phyloP scores from a whole-genome alignment of 2,113 vertebrate species.

The Callospermophilus lateralis region DNA sequence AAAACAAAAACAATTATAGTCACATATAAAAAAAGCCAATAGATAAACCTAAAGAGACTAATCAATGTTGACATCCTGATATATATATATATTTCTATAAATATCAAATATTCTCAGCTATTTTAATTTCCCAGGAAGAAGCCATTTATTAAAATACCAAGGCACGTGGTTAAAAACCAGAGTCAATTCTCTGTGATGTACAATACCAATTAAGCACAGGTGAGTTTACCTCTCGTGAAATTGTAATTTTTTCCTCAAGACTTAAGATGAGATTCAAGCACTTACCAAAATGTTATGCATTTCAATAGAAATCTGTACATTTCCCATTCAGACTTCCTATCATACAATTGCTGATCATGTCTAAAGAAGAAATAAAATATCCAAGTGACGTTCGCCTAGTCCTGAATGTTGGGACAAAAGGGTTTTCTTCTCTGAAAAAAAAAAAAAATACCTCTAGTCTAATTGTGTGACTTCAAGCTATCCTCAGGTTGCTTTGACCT shows the following conservation, averaged over 20 bases:
- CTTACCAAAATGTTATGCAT: neutral
- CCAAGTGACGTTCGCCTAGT: neutral
- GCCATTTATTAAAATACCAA: conserved; percentile 38
- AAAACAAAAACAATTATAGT: no score
- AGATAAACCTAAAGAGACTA: conserved; percentile 21
- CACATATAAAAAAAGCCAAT: neutral
- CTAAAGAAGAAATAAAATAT: neutral
- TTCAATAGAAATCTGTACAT: neutral
- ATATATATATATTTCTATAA: neutral
- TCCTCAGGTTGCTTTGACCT: neutral
- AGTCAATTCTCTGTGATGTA: neutral
- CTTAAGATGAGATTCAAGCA: neutral
- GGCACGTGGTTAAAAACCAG: neutral
- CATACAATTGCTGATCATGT: neutral
- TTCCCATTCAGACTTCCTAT: neutral
- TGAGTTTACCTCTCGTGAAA: neutral
- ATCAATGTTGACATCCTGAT: conserved; percentile 26
- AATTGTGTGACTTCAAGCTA: neutral
- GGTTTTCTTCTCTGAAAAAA: neutral
- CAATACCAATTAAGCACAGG: neutral
- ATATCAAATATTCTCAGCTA: conserved; percentile 15
- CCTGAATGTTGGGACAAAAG: neutral
- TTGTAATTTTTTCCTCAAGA: conserved; percentile 23
- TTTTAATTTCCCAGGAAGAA: conserved; percentile 54
- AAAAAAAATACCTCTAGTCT: neutral